phyloP scores from a whole-genome alignment of 1,140 invertebrate species.

The Octopus sinensis region DNA sequence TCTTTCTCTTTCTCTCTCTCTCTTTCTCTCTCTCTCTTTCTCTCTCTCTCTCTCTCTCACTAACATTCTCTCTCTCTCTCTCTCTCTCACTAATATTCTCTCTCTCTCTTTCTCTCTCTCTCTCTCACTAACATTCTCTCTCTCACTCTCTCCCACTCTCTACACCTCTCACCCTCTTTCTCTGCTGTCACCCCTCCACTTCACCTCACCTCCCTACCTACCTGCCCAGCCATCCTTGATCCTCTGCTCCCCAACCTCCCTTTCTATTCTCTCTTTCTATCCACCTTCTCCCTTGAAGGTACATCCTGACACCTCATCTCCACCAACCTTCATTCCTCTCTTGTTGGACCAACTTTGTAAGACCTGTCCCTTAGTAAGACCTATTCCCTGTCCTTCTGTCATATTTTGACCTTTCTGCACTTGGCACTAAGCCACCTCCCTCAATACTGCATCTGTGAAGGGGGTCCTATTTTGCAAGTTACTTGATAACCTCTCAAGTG shows the following conservation, averaged over 20 bases:
- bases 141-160: neutral
- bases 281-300: neutral
- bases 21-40: neutral
- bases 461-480: too few relatives aligned
- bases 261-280: neutral
- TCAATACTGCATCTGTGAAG: too few relatives aligned
- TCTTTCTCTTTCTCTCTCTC: neutral
- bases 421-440: too few relatives aligned
- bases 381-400: too few relatives aligned
- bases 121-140: neutral
- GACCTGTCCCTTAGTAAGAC: too few relatives aligned
- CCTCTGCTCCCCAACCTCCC: neutral
- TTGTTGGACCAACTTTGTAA: too few relatives aligned
- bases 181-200: neutral
- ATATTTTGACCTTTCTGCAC: too few relatives aligned
- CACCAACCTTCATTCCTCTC: too few relatives aligned
- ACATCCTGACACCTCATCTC: too few relatives aligned
- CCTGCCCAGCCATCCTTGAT: neutral
- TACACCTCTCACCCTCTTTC: neutral
- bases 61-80: neutral
- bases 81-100: neutral
- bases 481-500: too few relatives aligned
- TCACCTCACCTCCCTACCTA: neutral
- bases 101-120: neutral
- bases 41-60: neutral